A percentile compares a stretch with the other conserved stretches of the same genome.
phyloP scores from a whole-genome alignment of 2,797 vertebrate genomes.

The Fundulus diaphanus region DNA sequence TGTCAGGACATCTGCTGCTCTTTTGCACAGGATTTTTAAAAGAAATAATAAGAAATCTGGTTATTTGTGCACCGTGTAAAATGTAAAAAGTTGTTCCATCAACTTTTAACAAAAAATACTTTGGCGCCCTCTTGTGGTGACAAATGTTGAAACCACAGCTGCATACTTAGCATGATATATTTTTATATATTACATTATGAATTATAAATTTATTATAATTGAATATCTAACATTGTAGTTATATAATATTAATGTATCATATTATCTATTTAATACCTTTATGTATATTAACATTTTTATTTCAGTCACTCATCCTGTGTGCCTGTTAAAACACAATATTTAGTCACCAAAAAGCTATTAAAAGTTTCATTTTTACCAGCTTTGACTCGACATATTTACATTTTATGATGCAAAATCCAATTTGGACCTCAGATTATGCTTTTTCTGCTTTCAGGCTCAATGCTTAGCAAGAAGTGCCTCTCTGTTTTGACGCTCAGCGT shows the following conservation, averaged over 20 bases:
- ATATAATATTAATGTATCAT: neutral
- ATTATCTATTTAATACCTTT: too few relatives aligned
- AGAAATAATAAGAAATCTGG: neutral
- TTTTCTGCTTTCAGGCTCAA: slow-evolving; percentile 38
- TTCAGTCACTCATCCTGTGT: neutral
- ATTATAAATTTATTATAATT: neutral
- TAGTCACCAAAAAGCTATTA: neutral
- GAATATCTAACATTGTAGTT: neutral
- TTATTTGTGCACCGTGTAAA: neutral
- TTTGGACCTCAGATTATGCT: slow-evolving; percentile 11
- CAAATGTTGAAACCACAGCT: neutral
- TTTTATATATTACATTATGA: neutral
- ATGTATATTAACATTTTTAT: neutral
- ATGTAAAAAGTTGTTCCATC: neutral
- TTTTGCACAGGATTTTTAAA: neutral
- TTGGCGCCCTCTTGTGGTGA: slow-evolving; percentile 55
- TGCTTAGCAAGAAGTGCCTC: slow-evolving; percentile 37
- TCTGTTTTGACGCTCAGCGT: slow-evolving; percentile 28
- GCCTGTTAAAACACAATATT: neutral
- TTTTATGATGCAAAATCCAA: neutral
- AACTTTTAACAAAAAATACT: neutral
- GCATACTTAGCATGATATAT: neutral
- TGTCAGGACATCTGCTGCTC: slow-evolving; percentile 9
- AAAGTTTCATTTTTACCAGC: neutral
- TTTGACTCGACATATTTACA: neutral